Percentiles rank a stretch among this genome's conserved stretches.
Evolutionary conservation across 2,797 vertebrate species (phyloP).

Genomic region (Meriones psammophilus): DNA sequence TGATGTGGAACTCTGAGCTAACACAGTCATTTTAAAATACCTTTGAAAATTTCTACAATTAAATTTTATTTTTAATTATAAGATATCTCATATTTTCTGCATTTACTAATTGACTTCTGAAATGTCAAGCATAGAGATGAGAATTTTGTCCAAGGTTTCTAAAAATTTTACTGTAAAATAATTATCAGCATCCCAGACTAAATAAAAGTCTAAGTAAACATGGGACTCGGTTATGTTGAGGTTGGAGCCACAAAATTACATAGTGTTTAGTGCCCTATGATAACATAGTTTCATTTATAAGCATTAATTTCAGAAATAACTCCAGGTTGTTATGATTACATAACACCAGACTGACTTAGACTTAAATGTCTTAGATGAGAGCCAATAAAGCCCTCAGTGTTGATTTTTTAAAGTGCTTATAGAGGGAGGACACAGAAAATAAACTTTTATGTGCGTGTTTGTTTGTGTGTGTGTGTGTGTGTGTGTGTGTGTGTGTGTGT

Average conservation of each 20-base stretch:
- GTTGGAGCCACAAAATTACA: background rate
- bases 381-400: background rate
- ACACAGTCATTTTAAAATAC: background rate
- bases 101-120: background rate
- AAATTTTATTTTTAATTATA: background rate
- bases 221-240: background rate
- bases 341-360: background rate
- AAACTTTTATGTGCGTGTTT: background rate
- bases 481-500: background rate
- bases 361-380: background rate
- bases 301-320: background rate
- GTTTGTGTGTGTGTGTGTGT: background rate
- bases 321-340: background rate
- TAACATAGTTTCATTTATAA: background rate
- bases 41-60: background rate
- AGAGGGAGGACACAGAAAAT: background rate
- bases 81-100: background rate
- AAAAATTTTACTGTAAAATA: background rate
- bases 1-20: background rate
- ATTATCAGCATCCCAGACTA: background rate
- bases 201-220: background rate
- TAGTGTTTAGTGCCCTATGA: background rate
- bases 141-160: background rate
- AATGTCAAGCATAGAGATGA: background rate
- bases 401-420: background rate